Conservation (phyloP, 2,888 invertebrate genomes). For the Danaus chrysippus region DNA sequence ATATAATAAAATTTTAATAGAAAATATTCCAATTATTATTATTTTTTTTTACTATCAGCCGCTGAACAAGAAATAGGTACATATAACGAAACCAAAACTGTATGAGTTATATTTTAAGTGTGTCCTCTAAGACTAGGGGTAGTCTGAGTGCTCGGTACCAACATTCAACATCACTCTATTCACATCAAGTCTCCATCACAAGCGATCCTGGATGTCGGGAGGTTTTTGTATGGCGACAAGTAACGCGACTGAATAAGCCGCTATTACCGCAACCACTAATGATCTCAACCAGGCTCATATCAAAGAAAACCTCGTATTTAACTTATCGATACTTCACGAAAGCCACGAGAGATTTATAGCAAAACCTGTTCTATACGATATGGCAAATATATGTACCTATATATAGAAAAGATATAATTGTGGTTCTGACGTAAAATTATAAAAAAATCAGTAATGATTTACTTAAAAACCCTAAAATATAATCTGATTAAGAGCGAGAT, state of each 20-base stretch:
- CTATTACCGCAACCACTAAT: not conserved
- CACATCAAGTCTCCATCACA: not conserved
- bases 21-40: no score
- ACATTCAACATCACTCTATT: slow-evolving; percentile 6
- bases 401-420: no score
- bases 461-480: no score
- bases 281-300: not conserved
- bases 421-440: no score
- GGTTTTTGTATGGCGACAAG: not conserved
- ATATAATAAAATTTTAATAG: no score
- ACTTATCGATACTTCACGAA: not conserved
- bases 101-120: not conserved
- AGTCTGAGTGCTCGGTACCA: not conserved
- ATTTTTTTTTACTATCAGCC: no score
- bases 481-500: no score
- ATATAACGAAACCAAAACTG: not conserved
- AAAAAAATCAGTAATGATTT: no score
- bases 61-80: no score
- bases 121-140: not conserved
- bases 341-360: not conserved
- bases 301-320: not conserved
- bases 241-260: not conserved
- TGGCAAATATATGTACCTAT: not conserved
- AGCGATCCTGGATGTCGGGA: not conserved
- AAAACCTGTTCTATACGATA: not conserved